phyloP scores from a whole-genome alignment of 2,888 invertebrate species.

The Athalia rosae region DNA sequence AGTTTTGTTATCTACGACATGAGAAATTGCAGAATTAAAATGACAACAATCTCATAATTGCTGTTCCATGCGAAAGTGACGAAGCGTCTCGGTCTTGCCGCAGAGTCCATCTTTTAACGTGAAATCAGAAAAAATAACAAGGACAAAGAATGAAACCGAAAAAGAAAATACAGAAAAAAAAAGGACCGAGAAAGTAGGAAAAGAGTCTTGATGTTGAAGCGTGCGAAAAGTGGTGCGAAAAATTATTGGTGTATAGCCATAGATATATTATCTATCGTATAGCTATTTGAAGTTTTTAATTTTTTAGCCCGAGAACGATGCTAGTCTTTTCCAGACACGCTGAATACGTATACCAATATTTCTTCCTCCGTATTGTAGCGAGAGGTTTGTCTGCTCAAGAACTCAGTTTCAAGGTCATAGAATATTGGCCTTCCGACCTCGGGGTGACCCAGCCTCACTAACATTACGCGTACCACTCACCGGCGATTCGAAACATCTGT shows the following conservation, averaged over 20 bases:
- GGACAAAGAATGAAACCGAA: neutral
- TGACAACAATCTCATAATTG: neutral
- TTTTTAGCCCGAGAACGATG: neutral
- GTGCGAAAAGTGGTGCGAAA: conserved; percentile 1
- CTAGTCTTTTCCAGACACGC: too few species aligned
- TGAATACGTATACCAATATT: neutral
- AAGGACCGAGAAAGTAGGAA: conserved; percentile 1
- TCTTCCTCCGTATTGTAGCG: neutral
- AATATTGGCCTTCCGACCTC: neutral
- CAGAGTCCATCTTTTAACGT: conserved; percentile 2
- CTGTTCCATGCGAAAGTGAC: conserved; percentile 20
- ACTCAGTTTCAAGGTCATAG: neutral
- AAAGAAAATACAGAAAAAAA: neutral
- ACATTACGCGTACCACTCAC: conserved; percentile 59
- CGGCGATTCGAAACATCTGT: conserved; percentile 85
- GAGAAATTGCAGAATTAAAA: neutral
- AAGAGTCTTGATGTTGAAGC: conserved; percentile 10
- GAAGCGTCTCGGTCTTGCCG: conserved; percentile 9
- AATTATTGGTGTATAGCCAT: neutral
- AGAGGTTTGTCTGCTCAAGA: neutral
- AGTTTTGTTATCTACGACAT: conserved; percentile 86
- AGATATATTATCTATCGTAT: too few species aligned
- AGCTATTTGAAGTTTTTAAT: neutral
- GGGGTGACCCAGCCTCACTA: neutral
- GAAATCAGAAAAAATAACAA: conserved; percentile 9